Evolutionary conservation across 2,888 invertebrate genomes (phyloP).

Genomic region (Rhagonycha lutea): DNA sequence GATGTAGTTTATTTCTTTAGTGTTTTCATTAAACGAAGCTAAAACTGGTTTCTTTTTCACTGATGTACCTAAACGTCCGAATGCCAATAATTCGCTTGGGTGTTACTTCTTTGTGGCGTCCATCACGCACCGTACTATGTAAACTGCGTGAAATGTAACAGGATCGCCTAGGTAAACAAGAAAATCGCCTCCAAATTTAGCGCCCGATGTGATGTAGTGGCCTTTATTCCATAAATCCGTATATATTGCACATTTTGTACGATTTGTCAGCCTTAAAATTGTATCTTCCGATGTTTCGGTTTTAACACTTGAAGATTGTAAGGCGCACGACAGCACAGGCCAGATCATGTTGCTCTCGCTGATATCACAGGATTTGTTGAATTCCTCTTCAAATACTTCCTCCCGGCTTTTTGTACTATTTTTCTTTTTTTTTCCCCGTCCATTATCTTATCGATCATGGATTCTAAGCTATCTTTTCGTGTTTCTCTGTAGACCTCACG

Average conservation of each 20-base stretch:
- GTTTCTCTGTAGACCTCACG: slow-evolving; percentile 58
- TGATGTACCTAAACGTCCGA: slow-evolving; percentile 73
- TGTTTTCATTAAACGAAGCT: slow-evolving; percentile 59
- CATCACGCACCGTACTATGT: slow-evolving; percentile 72
- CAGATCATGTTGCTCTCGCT: slow-evolving; percentile 66
- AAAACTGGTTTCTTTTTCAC: slow-evolving; percentile 79
- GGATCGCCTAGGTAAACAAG: slow-evolving; percentile 88
- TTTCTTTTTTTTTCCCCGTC: slow-evolving; percentile 77
- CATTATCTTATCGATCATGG: slow-evolving; percentile 75
- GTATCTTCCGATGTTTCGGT: slow-evolving; percentile 54
- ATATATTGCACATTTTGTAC: slow-evolving; percentile 69
- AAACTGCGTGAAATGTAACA: slow-evolving; percentile 75
- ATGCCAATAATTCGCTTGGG: slow-evolving; percentile 65
- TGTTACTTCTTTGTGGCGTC: slow-evolving; percentile 55
- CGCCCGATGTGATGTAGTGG: slow-evolving; percentile 79
- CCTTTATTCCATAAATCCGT: slow-evolving; percentile 84
- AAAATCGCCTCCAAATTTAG: slow-evolving; percentile 93
- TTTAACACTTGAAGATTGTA: slow-evolving; percentile 2
- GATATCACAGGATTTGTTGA: slow-evolving; percentile 66
- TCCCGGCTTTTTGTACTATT: slow-evolving; percentile 55
- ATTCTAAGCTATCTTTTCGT: slow-evolving; percentile 65
- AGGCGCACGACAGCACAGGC: slow-evolving; percentile 68
- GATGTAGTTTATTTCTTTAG: slow-evolving; percentile 57
- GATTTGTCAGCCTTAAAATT: slow-evolving; percentile 50
- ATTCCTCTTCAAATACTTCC: slow-evolving; percentile 71